Conservation (phyloP, 1,140 invertebrate genomes). For the Sycophaga agraensis region DNA sequence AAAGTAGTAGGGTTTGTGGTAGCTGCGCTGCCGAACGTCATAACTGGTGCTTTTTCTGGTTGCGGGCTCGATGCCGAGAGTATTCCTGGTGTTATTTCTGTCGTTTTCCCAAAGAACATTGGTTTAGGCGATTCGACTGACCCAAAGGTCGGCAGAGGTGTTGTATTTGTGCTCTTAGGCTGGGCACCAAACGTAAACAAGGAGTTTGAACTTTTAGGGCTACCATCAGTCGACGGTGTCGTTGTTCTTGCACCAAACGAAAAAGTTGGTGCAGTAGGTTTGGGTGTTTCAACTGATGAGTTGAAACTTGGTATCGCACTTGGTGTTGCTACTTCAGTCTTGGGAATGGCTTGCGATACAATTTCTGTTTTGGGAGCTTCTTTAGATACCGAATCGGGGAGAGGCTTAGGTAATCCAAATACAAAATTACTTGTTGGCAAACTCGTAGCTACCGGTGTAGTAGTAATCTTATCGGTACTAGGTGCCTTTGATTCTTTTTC, state of each 20-base stretch:
- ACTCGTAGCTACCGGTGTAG: no score
- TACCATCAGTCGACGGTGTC: no score
- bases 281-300: not conserved
- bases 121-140: not conserved
- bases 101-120: not conserved
- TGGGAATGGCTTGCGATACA: not conserved
- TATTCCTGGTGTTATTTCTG: not conserved
- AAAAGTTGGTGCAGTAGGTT: not conserved
- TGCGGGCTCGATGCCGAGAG: not conserved
- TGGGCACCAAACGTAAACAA: not conserved
- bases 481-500: not conserved
- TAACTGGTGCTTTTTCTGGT: not conserved
- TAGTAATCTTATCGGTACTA: not conserved
- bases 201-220: not conserved
- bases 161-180: not conserved
- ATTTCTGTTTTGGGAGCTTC: not conserved
- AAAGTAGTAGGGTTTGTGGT: not conserved
- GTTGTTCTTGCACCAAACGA: not conserved
- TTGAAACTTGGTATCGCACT: not conserved
- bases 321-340: not conserved
- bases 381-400: not conserved
- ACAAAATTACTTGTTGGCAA: not conserved
- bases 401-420: not conserved
- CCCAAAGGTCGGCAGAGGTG: slow-evolving; percentile 6
- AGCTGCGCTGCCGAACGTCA: not conserved